Evolutionary conservation across 2,797 vertebrate genomes (phyloP).

Genomic region (Phataginus tetradactyla): DNA sequence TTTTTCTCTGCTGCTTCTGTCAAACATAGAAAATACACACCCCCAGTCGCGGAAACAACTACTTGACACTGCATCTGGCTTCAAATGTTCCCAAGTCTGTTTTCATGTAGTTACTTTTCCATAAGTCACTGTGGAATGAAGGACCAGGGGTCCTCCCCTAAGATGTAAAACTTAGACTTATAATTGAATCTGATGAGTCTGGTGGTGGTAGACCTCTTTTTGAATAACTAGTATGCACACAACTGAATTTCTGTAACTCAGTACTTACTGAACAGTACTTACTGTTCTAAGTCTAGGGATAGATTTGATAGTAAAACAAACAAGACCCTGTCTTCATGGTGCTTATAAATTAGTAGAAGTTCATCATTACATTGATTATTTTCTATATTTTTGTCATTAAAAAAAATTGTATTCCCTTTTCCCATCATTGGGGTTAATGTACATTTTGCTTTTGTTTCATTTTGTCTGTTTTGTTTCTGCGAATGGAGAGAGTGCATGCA

Average conservation of each 20-base stretch:
- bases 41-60: background rate
- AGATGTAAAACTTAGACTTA: background rate
- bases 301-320: conserved; percentile 48
- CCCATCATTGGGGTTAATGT: background rate
- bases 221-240: background rate
- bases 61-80: background rate
- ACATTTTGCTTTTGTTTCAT: background rate
- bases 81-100: background rate
- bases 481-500: background rate
- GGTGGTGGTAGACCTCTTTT: background rate
- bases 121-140: background rate
- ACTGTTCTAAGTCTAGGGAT: background rate
- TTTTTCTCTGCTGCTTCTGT: background rate
- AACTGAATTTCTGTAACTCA: background rate
- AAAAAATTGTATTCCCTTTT: background rate
- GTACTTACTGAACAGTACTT: background rate
- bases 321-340: background rate
- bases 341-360: background rate
- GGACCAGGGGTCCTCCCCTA: background rate
- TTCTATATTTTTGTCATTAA: background rate
- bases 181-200: background rate
- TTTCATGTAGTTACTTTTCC: background rate
- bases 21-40: background rate
- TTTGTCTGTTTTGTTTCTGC: background rate
- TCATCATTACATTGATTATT: background rate